phyloP scores from a whole-genome alignment of 2,797 vertebrate species.

The Acrocephalus scirpaceus region DNA sequence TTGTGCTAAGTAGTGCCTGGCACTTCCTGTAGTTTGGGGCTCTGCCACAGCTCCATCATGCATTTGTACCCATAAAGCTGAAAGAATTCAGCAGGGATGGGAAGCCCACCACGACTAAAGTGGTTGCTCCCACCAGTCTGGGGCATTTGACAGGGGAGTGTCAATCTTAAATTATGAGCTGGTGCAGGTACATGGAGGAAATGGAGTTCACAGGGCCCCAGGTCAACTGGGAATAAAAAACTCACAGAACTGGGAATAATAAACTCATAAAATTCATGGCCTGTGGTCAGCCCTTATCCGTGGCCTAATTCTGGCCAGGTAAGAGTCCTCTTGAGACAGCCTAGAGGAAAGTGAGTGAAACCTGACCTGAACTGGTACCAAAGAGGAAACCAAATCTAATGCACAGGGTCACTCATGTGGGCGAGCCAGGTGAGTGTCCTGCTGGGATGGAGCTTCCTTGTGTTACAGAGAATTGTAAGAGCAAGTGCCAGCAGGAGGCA shows the following conservation, averaged over 20 bases:
- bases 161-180: neutral
- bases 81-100: neutral
- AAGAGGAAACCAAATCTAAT: neutral
- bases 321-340: neutral
- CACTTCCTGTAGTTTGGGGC: neutral
- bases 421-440: accelerated
- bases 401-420: accelerated
- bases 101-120: neutral
- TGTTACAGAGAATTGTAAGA: neutral
- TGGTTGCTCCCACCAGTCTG: neutral
- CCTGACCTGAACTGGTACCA: accelerated
- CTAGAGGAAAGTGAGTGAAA: neutral
- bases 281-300: accelerated
- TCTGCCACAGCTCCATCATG: neutral
- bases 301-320: neutral
- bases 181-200: neutral
- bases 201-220: neutral
- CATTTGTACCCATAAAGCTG: neutral
- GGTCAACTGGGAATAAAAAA: neutral
- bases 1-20: neutral
- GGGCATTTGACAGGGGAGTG: neutral
- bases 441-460: accelerated
- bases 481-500: neutral
- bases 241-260: neutral
- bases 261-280: neutral